Base-by-base conservation (phyloP, 2,113 vertebrate genomes). In the western clawed frog (Xenopus tropicalis) region DNA sequence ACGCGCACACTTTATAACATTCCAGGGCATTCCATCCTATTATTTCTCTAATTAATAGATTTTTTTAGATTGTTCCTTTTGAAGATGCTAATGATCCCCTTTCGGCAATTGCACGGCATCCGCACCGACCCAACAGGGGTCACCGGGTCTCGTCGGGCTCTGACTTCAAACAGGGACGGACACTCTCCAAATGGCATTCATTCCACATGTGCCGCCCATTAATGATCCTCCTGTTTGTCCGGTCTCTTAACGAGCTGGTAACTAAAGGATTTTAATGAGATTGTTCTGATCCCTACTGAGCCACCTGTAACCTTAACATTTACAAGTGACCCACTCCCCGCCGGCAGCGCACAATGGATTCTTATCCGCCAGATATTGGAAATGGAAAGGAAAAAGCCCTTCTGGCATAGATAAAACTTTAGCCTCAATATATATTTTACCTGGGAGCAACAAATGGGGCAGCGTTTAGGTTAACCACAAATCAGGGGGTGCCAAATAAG, bases 221-320 rank as follows among this genome's bases (percentile, higher is more conserved):
- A 74, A 68, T 68, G 64, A 54, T 48, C 22, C 23, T 65, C 59
- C 57, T 48, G 21, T 22, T 25, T 24, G 22, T 46, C 43, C 24
- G 67, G 43, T 48, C 37, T 61, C 42, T 44, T 44, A 74, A 68
- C 64, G n/a, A 74, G 72, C 65, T 61, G 56, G 25, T 74, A 74
- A 74, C 51, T 59, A 68, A 73, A 74, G 71, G 37, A 74, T 24
- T 51, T 48, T 59, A 68, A 58, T 68, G 56, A 58, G 43, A 29
- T 24, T 22, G 16, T 16, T 25, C 23, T 74, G 52, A 48, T 61
- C 17, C 19, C 19, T 37, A 59, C 56, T 61, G 42, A 44, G 22
- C 20, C 22, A 73, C 43, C 65, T 67, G 17, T 48, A 54, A 57
- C 3, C 14, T 42, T n/a, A 19, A 63, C 14, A 24, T 63, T 48